A percentile compares a stretch with the other conserved stretches of the same genome.
Evolutionary conservation across 2,797 vertebrate genomes (phyloP).

Genomic region (Coendou prehensilis): DNA sequence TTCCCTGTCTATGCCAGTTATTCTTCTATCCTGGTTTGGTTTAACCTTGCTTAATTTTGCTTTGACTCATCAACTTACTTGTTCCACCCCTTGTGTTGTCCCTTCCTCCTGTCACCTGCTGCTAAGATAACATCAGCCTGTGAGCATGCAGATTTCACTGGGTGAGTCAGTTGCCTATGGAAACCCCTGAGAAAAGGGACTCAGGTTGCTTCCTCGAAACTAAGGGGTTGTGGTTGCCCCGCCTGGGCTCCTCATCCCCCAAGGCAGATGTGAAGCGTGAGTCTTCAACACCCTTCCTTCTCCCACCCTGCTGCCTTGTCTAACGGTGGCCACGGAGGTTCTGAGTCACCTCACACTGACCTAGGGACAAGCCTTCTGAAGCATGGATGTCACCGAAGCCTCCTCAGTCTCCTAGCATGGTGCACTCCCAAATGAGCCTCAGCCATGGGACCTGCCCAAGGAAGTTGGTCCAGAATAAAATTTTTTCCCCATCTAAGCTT

Average conservation of each 20-base stretch:
- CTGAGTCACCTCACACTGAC: neutral
- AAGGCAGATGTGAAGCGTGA: neutral
- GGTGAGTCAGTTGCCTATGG: too few species aligned
- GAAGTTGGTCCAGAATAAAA: neutral
- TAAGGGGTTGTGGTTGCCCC: neutral
- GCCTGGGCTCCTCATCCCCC: neutral
- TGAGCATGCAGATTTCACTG: too few species aligned
- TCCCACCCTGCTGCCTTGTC: neutral
- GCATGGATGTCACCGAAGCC: neutral
- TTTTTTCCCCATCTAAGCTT: neutral
- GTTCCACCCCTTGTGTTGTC: too few species aligned
- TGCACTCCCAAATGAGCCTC: neutral
- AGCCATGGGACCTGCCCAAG: neutral
- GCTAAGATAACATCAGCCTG: too few species aligned
- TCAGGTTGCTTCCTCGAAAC: neutral
- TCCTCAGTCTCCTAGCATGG: neutral
- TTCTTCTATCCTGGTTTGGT: too few species aligned
- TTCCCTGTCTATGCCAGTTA: too few species aligned
- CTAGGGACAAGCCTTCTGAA: neutral
- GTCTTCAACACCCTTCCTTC: neutral
- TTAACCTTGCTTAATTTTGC: too few species aligned
- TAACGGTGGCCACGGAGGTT: neutral
- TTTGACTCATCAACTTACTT: too few species aligned
- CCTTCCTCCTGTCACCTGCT: too few species aligned
- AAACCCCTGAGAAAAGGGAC: too few species aligned